Percentiles rank a stretch among this genome's conserved stretches.
Conservation (phyloP, 30 jellyfish, hydroid and myxozoan species). For the Chironex yamaguchii region DNA sequence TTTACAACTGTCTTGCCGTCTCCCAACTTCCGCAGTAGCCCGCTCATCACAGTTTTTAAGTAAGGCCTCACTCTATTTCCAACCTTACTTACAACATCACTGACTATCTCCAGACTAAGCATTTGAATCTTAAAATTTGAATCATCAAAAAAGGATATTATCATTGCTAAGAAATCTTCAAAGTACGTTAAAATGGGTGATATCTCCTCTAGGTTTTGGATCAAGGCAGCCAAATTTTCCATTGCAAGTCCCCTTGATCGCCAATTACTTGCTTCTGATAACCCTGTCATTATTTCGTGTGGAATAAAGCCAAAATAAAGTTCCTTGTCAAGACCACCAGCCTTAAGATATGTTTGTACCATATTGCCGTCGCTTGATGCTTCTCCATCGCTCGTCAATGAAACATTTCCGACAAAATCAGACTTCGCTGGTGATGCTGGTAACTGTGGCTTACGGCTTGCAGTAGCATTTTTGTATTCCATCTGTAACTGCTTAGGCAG, state of each 20-base stretch:
- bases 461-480: slow-evolving; percentile 54
- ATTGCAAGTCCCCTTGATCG: slow-evolving; percentile 84
- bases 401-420: slow-evolving; percentile 13
- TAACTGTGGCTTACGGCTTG: slow-evolving; percentile 19
- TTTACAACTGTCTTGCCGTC: slow-evolving; percentile 80
- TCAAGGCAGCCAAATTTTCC: slow-evolving; percentile 57
- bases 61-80: slow-evolving; percentile 75
- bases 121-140: slow-evolving; percentile 76
- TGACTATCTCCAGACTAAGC: slow-evolving; percentile 71
- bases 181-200: slow-evolving; percentile 22
- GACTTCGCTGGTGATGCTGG: slow-evolving; percentile 42
- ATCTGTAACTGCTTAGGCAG: slow-evolving; percentile 73
- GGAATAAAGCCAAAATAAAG: slow-evolving; percentile 86
- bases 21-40: slow-evolving; percentile 74
- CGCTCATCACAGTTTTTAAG: slow-evolving; percentile 57
- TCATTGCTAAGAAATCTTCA: slow-evolving; percentile 67
- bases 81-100: slow-evolving; percentile 57
- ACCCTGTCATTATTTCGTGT: slow-evolving; percentile 63
- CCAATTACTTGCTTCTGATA: slow-evolving; percentile 69
- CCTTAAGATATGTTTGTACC: neutral
- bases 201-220: slow-evolving; percentile 44
- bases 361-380: neutral
- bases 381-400: neutral
- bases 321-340: slow-evolving; percentile 19
- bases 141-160: slow-evolving; percentile 74